phyloP scores from a whole-genome alignment of 2,888 invertebrate species.

The Troides aeacus region DNA sequence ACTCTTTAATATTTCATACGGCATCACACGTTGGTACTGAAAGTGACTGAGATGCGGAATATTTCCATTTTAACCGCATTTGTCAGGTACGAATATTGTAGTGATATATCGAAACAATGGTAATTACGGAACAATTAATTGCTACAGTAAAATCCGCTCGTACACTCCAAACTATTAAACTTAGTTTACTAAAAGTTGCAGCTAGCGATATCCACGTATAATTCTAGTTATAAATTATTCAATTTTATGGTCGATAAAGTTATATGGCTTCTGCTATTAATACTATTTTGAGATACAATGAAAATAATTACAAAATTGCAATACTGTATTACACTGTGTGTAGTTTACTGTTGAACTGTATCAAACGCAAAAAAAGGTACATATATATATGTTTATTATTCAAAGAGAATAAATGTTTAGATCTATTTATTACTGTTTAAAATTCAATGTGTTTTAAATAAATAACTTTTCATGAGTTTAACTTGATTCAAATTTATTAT shows the following conservation, averaged over 20 bases:
- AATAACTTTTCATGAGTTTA: background rate
- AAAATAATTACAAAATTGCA: background rate
- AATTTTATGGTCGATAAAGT: background rate
- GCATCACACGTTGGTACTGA: too few relatives aligned
- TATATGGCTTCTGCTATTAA: background rate
- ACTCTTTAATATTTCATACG: too few relatives aligned
- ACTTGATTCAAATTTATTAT: background rate
- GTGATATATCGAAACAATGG: background rate
- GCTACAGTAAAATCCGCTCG: background rate
- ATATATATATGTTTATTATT: too few relatives aligned
- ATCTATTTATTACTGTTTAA: background rate
- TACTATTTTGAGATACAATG: background rate
- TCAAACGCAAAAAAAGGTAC: too few relatives aligned
- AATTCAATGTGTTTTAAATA: background rate
- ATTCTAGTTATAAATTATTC: background rate
- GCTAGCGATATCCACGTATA: background rate
- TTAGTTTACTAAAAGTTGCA: background rate
- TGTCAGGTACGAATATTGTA: too few relatives aligned
- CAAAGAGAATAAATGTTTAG: background rate
- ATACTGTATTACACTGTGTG: background rate
- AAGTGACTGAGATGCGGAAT: too few relatives aligned
- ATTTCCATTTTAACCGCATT: too few relatives aligned
- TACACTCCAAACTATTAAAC: background rate
- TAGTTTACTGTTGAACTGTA: background rate
- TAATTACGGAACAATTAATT: background rate